Base-by-base conservation (phyloP, 2,797 vertebrate species). In the Emydoidea blandingii region DNA sequence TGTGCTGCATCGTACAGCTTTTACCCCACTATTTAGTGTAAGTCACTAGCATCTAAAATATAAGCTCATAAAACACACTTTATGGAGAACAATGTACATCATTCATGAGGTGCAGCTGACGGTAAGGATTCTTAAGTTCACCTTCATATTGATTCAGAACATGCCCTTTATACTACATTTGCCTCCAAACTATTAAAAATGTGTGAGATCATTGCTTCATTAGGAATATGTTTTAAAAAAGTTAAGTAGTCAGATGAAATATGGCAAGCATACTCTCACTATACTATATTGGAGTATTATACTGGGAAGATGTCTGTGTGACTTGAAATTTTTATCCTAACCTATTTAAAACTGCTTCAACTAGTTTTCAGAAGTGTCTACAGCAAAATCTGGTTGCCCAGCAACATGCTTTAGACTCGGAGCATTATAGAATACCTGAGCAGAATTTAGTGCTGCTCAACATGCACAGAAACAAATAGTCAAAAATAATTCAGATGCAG, bases 381-480 rank as follows among this genome's bases (percentile, higher is more conserved):
- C 84, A 90, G 80, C 81, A 95, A 96, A 94, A 89, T 12, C 53
- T 79, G 79, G 94, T 96, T 96, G 89, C 95, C 53, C 92, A 92
- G 94, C 91, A 97, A 98, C 92, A 41, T 34, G 81, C 85, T 87
- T 92, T 90, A 90, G 31, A 84, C 18, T 52, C 81, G 68, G 92
- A 41, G 86, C 89, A 93, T 87, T 94, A 94, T 49, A 91, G 52
- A 95, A 23, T 96, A 88, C 87, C 49, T 79, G 87, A 91, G 80
- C 78, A 93, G 65, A 95, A 96, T 25, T 49, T 78, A 49, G 53
- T 89, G 79, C 91, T 89, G 79, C 54, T 74, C 29, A 88, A 44
- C 79, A 78, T 81, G 49, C 95, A 90, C 41, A 80, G 5, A 44
- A 88, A 81, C 88, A 94, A 92, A 47, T 7, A 86, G 57, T 82